Percentiles rank a stretch among this genome's conserved stretches.
These are phyloP conservation scores for Chelidonichthys spinosus DNA, from an alignment of 2,797 vertebrate genomes.

Conservation along the genomic window DNA sequence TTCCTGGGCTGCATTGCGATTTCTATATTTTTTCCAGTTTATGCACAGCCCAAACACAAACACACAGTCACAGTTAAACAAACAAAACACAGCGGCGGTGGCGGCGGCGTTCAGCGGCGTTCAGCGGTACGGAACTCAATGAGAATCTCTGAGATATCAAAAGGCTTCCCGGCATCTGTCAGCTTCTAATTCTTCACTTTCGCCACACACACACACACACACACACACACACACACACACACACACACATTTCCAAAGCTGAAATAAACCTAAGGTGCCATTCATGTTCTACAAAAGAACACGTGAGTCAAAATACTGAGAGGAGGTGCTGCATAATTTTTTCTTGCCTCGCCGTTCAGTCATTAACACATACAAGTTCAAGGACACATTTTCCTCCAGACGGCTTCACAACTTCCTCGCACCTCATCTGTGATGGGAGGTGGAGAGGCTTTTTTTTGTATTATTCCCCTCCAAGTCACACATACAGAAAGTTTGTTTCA, in stretches of 20 bases:
- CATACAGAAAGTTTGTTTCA: constrained; percentile 68
- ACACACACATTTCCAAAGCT: constrained; percentile 26
- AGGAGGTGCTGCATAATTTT: constrained; percentile 63
- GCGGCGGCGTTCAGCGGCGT: constrained; percentile 32
- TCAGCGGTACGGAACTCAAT: constrained; percentile 50
- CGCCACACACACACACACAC: constrained; percentile 1
- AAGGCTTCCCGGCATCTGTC: constrained; percentile 55
- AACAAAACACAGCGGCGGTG: constrained; percentile 36
- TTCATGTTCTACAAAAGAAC: constrained; percentile 69
- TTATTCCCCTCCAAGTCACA: constrained; percentile 28
- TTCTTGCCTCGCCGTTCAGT: constrained; percentile 56
- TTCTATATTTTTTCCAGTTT: constrained; percentile 43
- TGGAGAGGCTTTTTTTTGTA: constrained; percentile 13
- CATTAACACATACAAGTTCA: constrained; percentile 79
- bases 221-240: neutral
- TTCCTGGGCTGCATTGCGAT: constrained; percentile 33
- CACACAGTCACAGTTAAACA: constrained; percentile 50
- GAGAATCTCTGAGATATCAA: constrained; percentile 54
- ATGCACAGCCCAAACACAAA: constrained; percentile 33
- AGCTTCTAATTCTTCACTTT: constrained; percentile 47
- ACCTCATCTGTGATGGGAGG: constrained; percentile 67
- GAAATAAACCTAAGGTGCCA: constrained; percentile 64
- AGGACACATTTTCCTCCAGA: constrained; percentile 70
- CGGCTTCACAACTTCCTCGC: constrained; percentile 76
- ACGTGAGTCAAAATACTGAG: constrained; percentile 51